A percentile compares a stretch with the other conserved stretches of the same genome.
Evolutionary conservation across 2,113 vertebrate genomes (phyloP).

Genomic region (Heterotilapia buettikoferi): DNA sequence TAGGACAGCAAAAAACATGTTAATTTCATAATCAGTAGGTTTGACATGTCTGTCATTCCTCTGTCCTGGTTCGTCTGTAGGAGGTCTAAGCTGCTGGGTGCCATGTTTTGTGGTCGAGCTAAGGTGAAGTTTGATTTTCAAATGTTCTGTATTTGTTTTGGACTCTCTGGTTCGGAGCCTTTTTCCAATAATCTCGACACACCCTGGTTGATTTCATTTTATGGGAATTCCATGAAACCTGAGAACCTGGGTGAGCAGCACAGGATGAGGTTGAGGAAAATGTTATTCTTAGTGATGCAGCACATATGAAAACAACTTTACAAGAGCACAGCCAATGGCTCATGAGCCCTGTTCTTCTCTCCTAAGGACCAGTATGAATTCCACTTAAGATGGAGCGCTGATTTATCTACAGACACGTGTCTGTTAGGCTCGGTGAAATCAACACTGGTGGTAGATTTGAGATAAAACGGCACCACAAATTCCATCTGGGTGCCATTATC

Average conservation of each 20-base stretch:
- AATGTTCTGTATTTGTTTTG: conserved; percentile 9
- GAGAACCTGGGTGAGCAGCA: conserved; percentile 20
- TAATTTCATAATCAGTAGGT: background rate
- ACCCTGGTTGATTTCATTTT: conserved; percentile 54
- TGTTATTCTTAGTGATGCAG: conserved; percentile 28
- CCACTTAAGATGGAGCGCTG: background rate
- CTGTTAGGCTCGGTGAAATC: background rate
- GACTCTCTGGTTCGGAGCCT: background rate
- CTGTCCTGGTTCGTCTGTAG: background rate
- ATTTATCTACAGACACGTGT: background rate
- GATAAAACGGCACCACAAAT: background rate
- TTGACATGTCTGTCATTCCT: background rate
- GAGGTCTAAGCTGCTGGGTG: background rate
- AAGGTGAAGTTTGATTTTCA: background rate
- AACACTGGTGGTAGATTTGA: background rate
- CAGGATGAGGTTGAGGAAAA: conserved; percentile 26
- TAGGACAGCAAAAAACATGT: background rate
- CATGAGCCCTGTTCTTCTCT: background rate
- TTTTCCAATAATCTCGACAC: conserved; percentile 18
- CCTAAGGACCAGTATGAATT: background rate
- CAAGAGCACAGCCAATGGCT: background rate
- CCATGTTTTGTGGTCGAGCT: background rate
- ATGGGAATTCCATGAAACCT: conserved; percentile 50
- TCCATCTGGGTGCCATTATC: background rate
- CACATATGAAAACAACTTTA: background rate